Conservation (phyloP, 2,113 vertebrate species). For the Regulus satrapa region DNA sequence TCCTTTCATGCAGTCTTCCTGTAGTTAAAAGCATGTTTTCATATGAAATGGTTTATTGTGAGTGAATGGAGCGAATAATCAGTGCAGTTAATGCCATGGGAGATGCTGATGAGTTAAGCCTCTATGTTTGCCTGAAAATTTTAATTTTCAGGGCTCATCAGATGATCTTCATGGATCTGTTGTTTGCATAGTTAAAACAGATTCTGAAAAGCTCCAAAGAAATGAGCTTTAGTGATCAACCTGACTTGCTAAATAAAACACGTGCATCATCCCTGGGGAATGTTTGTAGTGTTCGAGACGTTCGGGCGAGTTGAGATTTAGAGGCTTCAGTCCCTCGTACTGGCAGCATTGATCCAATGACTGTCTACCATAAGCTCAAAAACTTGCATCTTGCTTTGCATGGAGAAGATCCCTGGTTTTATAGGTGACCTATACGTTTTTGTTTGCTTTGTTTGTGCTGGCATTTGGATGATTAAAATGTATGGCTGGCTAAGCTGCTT, state of each 20-base stretch:
- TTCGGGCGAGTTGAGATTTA: not conserved
- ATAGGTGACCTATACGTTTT: not conserved
- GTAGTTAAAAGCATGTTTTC: not conserved
- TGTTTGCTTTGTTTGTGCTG: not conserved
- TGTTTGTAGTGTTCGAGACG: not conserved
- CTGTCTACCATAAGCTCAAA: not conserved
- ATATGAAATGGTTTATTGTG: not conserved
- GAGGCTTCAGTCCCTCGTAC: not conserved
- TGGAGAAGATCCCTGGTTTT: not conserved
- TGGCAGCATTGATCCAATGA: not conserved
- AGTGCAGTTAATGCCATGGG: not conserved
- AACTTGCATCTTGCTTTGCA: not conserved
- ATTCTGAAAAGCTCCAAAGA: not conserved
- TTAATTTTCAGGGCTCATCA: not conserved
- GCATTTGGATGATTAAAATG: not conserved
- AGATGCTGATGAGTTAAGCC: not conserved
- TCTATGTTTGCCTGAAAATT: not conserved
- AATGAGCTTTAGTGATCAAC: not conserved
- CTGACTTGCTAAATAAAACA: not conserved
- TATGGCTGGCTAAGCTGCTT: not conserved
- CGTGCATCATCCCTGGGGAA: not conserved
- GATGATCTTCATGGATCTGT: not conserved
- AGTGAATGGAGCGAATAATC: not conserved
- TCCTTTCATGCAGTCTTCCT: not conserved
- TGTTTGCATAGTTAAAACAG: not conserved